A percentile compares a stretch with the other conserved stretches of the same genome.
These are phyloP conservation scores for Pipistrellus pygmaeus DNA, from an alignment of 2,797 vertebrate species.

Conservation along the genomic window DNA sequence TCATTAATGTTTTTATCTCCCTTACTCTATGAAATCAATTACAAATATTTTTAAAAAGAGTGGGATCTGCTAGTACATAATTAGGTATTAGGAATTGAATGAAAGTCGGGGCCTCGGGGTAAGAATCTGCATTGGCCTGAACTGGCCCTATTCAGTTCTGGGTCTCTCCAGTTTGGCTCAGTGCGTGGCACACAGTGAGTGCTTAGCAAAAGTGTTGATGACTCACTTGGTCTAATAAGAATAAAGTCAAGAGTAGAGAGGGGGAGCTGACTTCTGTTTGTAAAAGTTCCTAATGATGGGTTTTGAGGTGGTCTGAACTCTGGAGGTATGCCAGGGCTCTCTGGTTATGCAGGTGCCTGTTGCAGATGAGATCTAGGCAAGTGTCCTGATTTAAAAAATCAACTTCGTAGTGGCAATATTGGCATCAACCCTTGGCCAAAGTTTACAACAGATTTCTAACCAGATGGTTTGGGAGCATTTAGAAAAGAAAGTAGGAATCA, in stretches of 20 bases:
- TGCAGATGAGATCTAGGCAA: neutral
- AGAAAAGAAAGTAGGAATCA: constrained; percentile 15
- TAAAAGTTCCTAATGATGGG: neutral
- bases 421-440: constrained; percentile 44
- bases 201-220: neutral
- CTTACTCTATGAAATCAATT: too few relatives aligned
- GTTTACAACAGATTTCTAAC: constrained; percentile 70
- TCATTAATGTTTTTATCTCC: too few relatives aligned
- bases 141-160: neutral
- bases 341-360: neutral
- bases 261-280: neutral
- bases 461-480: constrained; percentile 59
- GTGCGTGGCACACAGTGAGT: neutral
- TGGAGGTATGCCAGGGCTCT: neutral
- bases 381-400: constrained; percentile 13
- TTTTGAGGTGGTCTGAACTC: neutral
- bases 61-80: too few relatives aligned
- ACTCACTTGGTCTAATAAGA: neutral
- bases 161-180: neutral
- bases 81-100: neutral
- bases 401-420: neutral
- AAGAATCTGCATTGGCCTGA: neutral
- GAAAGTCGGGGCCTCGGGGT: neutral
- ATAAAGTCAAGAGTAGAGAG: neutral
- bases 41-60: neutral